A percentile compares a stretch with the other conserved stretches of the same genome.
phyloP scores from a whole-genome alignment of 2,888 invertebrate genomes.

The Chloroclystis v-ata region DNA sequence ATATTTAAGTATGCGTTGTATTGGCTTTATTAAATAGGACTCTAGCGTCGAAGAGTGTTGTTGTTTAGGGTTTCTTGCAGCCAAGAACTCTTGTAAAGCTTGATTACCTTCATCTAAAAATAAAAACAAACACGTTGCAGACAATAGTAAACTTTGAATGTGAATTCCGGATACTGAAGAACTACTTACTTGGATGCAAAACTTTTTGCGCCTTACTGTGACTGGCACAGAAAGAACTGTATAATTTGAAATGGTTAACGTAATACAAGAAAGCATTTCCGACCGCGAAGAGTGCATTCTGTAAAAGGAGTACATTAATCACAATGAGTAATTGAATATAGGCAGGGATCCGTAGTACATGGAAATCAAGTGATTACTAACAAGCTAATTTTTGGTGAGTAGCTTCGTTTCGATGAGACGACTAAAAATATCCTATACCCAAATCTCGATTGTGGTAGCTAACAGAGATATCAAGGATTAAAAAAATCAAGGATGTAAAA shows the following conservation, averaged over 20 bases:
- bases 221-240: conserved; percentile 99
- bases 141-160: conserved; percentile 1
- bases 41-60: conserved; percentile 98
- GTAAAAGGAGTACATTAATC: conserved; percentile 55
- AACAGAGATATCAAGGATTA: no score
- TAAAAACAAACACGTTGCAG: conserved; percentile 8
- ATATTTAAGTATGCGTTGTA: conserved; percentile 98
- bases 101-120: conserved; percentile 94
- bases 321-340: conserved; percentile 12
- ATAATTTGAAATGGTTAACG: conserved; percentile 98
- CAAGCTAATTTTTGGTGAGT: no score
- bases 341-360: no score
- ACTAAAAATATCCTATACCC: no score
- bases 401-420: no score
- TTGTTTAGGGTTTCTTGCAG: conserved; percentile 95
- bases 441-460: no score
- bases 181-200: conserved; percentile 93
- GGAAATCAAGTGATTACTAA: no score
- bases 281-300: conserved; percentile 96
- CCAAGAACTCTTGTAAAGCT: conserved; percentile 95
- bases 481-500: no score
- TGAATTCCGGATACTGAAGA: conserved; percentile 33
- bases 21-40: conserved; percentile 98
- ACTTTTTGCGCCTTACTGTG: conserved; percentile 99
- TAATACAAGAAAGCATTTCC: conserved; percentile 98